phyloP scores from a whole-genome alignment of 2,888 invertebrate species.

The Apeira syringaria region DNA sequence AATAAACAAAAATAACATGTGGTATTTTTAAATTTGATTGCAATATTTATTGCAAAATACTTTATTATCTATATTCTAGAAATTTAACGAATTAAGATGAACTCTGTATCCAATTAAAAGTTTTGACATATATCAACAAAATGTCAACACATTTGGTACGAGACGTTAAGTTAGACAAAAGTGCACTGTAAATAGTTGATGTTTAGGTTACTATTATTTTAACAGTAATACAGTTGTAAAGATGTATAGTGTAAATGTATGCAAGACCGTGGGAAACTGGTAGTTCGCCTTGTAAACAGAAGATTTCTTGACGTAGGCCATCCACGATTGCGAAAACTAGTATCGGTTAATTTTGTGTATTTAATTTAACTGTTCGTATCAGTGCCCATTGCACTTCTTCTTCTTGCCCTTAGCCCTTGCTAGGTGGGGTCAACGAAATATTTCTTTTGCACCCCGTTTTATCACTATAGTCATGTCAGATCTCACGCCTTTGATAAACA shows the following conservation, averaged over 20 bases:
- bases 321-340: slow-evolving; percentile 25
- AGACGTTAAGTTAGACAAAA: slow-evolving; percentile 6
- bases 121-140: slow-evolving; percentile 28
- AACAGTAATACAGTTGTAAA: neutral
- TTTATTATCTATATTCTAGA: no score
- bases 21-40: no score
- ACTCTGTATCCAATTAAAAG: slow-evolving; percentile 20
- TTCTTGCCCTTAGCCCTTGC: no score
- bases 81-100: slow-evolving; percentile 5
- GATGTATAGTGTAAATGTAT: slow-evolving; percentile 16
- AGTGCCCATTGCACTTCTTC: no score
- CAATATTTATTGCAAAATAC: neutral
- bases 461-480: no score
- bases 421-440: no score
- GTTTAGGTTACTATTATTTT: slow-evolving; percentile 15
- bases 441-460: no score
- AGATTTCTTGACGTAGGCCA: slow-evolving; percentile 11
- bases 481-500: no score
- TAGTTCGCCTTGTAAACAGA: slow-evolving; percentile 28
- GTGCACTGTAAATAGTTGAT: slow-evolving; percentile 4
- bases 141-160: slow-evolving; percentile 26
- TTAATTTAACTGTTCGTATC: no score
- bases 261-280: slow-evolving; percentile 31
- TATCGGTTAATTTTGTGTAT: slow-evolving; percentile 13
- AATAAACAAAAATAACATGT: no score